Conservation (phyloP, 2,888 invertebrate species). For the Parapristionchus giblindavisi region DNA sequence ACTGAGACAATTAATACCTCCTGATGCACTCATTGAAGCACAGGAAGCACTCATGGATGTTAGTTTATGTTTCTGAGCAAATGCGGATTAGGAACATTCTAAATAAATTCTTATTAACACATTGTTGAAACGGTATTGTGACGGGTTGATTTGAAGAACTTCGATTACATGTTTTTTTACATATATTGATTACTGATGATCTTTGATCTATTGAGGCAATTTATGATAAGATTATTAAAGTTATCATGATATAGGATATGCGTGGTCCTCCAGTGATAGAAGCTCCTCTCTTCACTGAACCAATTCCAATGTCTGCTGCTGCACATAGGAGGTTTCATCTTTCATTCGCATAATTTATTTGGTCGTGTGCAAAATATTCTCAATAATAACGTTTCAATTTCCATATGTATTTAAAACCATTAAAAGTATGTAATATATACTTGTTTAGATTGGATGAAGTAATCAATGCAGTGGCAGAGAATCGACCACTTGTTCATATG, state of each 20-base stretch:
- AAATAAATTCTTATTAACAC: background rate
- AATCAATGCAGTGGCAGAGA: slow-evolving; percentile 50
- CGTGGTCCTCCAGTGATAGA: slow-evolving; percentile 29
- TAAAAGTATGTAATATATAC: background rate
- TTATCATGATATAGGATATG: background rate
- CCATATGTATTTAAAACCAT: background rate
- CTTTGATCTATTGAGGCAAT: too few relatives aligned
- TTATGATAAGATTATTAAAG: too few relatives aligned
- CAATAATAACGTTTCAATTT: background rate
- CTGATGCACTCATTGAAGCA: too few relatives aligned
- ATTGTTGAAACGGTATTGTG: background rate
- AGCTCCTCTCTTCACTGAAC: background rate
- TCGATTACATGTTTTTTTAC: background rate
- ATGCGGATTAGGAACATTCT: background rate
- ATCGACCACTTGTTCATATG: too few relatives aligned
- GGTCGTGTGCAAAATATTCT: background rate
- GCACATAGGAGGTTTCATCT: slow-evolving; percentile 39
- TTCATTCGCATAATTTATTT: background rate
- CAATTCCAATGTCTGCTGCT: slow-evolving; percentile 39
- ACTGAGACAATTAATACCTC: slow-evolving; percentile 36
- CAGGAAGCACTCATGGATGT: slow-evolving; percentile 26
- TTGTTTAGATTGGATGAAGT: slow-evolving; percentile 52
- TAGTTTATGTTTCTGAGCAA: background rate
- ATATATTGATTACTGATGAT: background rate
- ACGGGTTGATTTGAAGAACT: background rate